phyloP scores from a whole-genome alignment of 2,113 vertebrate species.

The Oncorhynchus kisutch region DNA sequence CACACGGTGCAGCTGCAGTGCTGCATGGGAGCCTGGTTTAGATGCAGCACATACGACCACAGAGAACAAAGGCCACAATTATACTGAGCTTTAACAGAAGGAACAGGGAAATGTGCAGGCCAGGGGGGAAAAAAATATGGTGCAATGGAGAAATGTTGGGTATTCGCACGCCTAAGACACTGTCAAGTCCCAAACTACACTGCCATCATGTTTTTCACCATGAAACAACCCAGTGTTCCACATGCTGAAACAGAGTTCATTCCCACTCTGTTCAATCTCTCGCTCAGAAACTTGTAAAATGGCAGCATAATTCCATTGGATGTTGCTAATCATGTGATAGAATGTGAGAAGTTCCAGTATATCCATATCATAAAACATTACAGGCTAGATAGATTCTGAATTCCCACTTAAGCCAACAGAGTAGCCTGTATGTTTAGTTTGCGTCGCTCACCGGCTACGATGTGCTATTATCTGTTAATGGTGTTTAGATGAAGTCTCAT shows the following conservation, averaged over 20 bases:
- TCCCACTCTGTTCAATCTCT: constrained; percentile 9
- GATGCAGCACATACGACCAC: constrained; percentile 41
- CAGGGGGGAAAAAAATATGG: constrained; percentile 55
- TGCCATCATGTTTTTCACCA: constrained; percentile 45
- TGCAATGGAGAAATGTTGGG: constrained; percentile 63
- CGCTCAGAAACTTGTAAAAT: constrained; percentile 44
- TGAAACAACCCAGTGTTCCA: constrained; percentile 62
- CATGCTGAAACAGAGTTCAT: constrained; percentile 56
- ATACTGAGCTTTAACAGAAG: constrained; percentile 59
- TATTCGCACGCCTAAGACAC: constrained; percentile 47
- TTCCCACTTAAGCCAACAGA: background rate
- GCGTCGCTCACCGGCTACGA: background rate
- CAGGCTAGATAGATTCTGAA: background rate
- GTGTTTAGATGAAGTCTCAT: background rate
- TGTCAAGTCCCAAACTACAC: constrained; percentile 49
- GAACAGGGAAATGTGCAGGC: constrained; percentile 52
- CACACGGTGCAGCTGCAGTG: too few species aligned
- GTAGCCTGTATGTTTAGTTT: background rate
- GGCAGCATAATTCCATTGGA: constrained; percentile 25
- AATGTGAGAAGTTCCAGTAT: background rate
- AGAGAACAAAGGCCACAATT: constrained; percentile 71
- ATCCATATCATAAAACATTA: background rate
- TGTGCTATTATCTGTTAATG: background rate
- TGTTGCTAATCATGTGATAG: constrained; percentile 5
- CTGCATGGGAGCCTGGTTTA: constrained; percentile 2